Percentiles rank a stretch among this genome's conserved stretches.
phyloP scores from a whole-genome alignment of 2,888 invertebrate genomes.

The Drosophila fungiperda region DNA sequence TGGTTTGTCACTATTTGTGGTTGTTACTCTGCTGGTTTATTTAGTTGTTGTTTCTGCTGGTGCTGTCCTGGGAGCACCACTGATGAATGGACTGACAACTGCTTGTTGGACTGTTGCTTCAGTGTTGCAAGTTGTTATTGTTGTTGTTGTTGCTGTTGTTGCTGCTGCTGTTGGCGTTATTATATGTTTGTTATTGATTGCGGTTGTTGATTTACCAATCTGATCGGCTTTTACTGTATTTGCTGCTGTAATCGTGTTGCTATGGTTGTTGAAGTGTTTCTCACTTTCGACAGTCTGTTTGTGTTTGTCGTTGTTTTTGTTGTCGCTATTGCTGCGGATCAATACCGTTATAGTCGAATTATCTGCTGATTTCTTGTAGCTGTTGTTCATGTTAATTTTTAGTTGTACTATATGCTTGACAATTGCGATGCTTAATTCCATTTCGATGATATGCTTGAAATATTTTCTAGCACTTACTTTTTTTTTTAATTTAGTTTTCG shows the following conservation, averaged over 20 bases:
- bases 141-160: conserved; percentile 16
- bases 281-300: conserved; percentile 16
- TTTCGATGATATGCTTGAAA: conserved; percentile 68
- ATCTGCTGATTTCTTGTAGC: conserved; percentile 12
- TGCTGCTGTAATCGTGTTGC: conserved; percentile 16
- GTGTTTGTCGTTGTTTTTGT: conserved; percentile 34
- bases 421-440: conserved; percentile 69
- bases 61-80: conserved; percentile 3
- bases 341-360: conserved; percentile 24
- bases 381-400: conserved; percentile 32
- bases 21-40: neutral
- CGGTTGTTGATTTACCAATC: conserved; percentile 6
- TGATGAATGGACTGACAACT: conserved; percentile 24
- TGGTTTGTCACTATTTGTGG: neutral
- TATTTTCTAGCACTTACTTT: conserved; percentile 11
- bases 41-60: conserved; percentile 4
- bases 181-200: conserved; percentile 16
- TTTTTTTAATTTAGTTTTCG: conserved; percentile 1
- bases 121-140: conserved; percentile 24
- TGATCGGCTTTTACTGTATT: conserved; percentile 9
- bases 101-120: conserved; percentile 40
- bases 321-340: conserved; percentile 8
- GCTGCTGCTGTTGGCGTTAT: conserved; percentile 11
- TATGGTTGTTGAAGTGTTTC: neutral
- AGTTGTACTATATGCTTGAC: conserved; percentile 62